These are phyloP conservation scores for Serilophus lunatus DNA, from an alignment of 2,113 vertebrate genomes.

Conservation along the genomic window DNA sequence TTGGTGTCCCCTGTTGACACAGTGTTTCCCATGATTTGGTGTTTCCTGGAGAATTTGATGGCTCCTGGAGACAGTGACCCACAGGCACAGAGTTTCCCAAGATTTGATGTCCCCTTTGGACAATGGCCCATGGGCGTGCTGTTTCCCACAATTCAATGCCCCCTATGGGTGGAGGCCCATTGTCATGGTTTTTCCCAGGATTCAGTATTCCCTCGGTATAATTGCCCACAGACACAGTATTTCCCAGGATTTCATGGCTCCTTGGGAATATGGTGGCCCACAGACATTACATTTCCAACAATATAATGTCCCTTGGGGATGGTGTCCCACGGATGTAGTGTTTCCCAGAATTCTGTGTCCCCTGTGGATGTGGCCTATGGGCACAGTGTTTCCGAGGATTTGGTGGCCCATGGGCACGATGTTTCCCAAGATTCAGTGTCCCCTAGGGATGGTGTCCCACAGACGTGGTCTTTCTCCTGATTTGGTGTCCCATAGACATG, in stretches of 20 bases:
- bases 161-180: not conserved
- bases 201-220: not conserved
- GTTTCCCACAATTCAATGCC: not conserved
- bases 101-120: not conserved
- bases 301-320: not conserved
- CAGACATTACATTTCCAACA: not conserved
- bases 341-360: too few relatives aligned
- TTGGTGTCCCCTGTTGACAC: too few relatives aligned
- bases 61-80: not conserved
- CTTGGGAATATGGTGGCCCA: too few relatives aligned
- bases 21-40: not conserved
- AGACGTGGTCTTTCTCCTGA: not conserved
- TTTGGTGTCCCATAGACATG: not conserved
- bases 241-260: too few relatives aligned
- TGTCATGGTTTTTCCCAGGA: not conserved
- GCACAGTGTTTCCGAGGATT: not conserved
- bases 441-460: not conserved
- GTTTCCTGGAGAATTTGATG: too few relatives aligned
- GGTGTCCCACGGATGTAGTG: too few relatives aligned
- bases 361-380: too few relatives aligned
- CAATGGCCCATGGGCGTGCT: not conserved
- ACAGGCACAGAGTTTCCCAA: not conserved
- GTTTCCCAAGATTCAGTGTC: not conserved
- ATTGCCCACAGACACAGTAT: not conserved
- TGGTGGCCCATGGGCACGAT: not conserved